Evolutionary conservation across 2,888 invertebrate species (phyloP), one percentile per base, ranked within the genome.

Genomic region (Nematopogon swammerdamellus): DNA sequence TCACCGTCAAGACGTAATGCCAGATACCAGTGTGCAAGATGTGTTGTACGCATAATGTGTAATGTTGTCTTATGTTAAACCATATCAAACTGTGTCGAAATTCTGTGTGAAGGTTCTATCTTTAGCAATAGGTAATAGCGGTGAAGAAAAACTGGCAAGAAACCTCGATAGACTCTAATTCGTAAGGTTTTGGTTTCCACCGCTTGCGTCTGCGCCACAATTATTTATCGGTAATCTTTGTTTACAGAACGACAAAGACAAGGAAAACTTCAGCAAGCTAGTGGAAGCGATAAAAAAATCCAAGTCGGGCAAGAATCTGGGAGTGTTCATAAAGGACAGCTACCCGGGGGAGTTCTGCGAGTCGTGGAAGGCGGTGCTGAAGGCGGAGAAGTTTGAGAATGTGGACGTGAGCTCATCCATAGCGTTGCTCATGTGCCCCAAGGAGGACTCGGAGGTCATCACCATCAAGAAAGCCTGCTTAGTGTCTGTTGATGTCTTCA

Each of bases 281-380:
- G 82, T 92, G 52, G 85, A 86, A 58, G 87, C 89, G 44, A 91
- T 98, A 50, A 92, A 92, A 69, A 85, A 84, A 52, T 95, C 95
- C 25, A 94, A 92, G 72, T 87, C 88, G 51, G 97, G 97, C 8
- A 94, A 93, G 73, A 85, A 84, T 1, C 67, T 97, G 46, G 98
- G 98, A 1, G 87, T 92, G 11, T 98, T 98, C 67, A 77, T 84
- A 0, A 99, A 98, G 77, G 98, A 98, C 67, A 92, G 91, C 57
- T 96, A 92, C 67, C 89, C 92, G 0, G 95, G 97, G 14, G 91
- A 94, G 57, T 97, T 99, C 63, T 91, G 94, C 77, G 93, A 94
- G 61, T 84, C 88, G 20, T 99, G 97, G 97, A 87, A 92, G 59
- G 81, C 85, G 19, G 83, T 85, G 0, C 64, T 97, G 44, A 90